Conservation (phyloP, 2,113 vertebrate genomes). For the Neolamprologus devosi region DNA sequence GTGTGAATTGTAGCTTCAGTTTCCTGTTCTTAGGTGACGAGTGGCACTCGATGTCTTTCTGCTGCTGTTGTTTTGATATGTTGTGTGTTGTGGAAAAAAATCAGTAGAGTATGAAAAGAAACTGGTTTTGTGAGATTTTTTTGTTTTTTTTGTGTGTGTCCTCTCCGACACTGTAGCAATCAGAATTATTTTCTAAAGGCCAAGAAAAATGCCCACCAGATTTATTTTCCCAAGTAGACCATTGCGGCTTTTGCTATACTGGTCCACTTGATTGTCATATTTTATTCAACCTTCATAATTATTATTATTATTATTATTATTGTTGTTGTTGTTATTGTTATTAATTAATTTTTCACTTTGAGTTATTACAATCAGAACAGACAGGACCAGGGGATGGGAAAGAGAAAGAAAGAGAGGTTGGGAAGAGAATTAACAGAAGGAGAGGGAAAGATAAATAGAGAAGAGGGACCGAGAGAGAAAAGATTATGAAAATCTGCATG, state of each 20-base stretch:
- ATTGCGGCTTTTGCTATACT: not conserved
- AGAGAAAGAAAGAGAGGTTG: not conserved
- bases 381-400: not conserved
- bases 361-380: not conserved
- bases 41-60: not conserved
- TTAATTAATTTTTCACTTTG: not conserved
- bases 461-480: not conserved
- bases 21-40: not conserved
- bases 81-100: not conserved
- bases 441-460: not conserved
- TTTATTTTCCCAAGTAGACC: not conserved
- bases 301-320: accelerated
- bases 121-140: not conserved
- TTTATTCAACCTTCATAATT: not conserved
- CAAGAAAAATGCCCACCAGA: not conserved
- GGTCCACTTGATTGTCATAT: not conserved
- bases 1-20: not conserved
- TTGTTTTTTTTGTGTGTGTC: not conserved
- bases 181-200: not conserved
- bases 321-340: accelerated
- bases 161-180: accelerated
- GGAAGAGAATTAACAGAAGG: not conserved
- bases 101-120: not conserved
- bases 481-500: not conserved
- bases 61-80: not conserved